Evolutionary conservation across 2,797 vertebrate genomes (phyloP).

Genomic region (Pipistrellus pipistrellus): DNA sequence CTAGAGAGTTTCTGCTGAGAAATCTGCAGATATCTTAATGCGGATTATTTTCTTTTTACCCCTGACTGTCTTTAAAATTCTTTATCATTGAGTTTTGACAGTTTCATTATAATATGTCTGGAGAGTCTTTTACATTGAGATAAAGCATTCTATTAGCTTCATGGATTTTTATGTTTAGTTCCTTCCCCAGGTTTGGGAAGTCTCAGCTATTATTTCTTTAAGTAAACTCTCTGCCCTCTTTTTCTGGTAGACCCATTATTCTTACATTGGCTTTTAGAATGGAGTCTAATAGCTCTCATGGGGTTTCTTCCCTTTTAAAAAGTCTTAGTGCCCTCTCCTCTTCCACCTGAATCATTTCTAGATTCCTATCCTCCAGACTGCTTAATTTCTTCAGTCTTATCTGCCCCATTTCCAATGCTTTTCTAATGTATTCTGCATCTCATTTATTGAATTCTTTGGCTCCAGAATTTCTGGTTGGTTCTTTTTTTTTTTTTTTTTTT

Average conservation of each 20-base stretch:
- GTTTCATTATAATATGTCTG: not conserved
- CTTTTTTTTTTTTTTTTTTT: too few species aligned
- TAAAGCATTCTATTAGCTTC: not conserved
- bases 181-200: not conserved
- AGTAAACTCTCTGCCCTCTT: not conserved
- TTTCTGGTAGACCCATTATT: not conserved
- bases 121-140: not conserved
- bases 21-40: not conserved
- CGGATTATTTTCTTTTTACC: not conserved
- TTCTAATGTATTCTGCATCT: not conserved
- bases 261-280: not conserved
- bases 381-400: not conserved
- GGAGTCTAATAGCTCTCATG: not conserved
- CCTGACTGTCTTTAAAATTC: not conserved
- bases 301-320: not conserved
- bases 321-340: not conserved
- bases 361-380: not conserved
- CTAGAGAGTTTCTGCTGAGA: not conserved
- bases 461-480: not conserved
- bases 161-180: not conserved
- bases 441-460: not conserved
- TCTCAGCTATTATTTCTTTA: not conserved
- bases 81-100: not conserved
- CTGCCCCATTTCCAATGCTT: not conserved
- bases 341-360: not conserved